These are phyloP conservation scores for Tiphia femorata DNA, from an alignment of 2,888 invertebrate genomes.

Conservation along the genomic window DNA sequence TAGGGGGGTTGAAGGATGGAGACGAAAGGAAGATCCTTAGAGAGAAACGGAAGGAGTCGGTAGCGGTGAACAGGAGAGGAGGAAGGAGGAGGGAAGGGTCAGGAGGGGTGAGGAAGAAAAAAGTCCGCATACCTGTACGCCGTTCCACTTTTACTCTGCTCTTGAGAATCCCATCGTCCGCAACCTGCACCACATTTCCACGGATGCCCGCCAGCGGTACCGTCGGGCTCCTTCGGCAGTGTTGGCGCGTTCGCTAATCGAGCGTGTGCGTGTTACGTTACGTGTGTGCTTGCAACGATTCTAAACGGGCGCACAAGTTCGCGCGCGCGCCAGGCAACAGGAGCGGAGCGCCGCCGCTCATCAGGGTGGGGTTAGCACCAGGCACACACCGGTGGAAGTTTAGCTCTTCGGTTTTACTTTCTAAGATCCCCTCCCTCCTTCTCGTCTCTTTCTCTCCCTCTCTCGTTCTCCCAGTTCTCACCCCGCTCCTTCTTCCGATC, in stretches of 20 bases:
- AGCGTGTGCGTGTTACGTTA: constrained; percentile 25
- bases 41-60: too few species aligned
- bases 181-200: constrained; percentile 32
- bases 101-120: constrained; percentile 4
- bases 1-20: background rate
- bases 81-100: constrained; percentile 6
- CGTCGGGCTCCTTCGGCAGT: too few species aligned
- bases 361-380: constrained; percentile 58
- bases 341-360: constrained; percentile 44
- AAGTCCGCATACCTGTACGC: constrained; percentile 1
- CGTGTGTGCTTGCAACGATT: background rate
- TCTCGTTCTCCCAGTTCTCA: constrained; percentile 25
- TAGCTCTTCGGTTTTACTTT: constrained; percentile 66
- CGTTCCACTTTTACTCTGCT: constrained; percentile 49
- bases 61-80: background rate
- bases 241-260: constrained; percentile 37
- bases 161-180: constrained; percentile 29
- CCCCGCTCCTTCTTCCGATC: background rate
- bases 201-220: constrained; percentile 21
- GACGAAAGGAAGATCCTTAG: background rate
- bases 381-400: constrained; percentile 37
- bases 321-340: constrained; percentile 5
- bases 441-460: constrained; percentile 7
- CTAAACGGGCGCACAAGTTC: background rate
- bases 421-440: constrained; percentile 53